Evolutionary conservation across 2,113 vertebrate genomes (phyloP).

Genomic region (Irena cyanogastra): DNA sequence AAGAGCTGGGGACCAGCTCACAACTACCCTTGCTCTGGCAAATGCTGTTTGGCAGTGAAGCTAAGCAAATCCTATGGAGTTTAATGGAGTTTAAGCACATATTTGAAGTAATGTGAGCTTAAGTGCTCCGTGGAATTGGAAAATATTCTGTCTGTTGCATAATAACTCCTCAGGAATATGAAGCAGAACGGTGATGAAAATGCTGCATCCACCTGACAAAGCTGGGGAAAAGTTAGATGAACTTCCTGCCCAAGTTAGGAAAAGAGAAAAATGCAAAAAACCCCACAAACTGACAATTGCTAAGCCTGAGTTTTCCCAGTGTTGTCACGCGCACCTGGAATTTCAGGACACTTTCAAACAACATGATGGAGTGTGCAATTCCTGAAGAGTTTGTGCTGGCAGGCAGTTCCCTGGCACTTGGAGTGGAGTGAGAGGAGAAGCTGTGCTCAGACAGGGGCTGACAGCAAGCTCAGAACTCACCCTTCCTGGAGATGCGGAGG

Average conservation of each 20-base stretch:
- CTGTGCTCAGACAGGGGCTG: background rate
- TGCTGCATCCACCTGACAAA: background rate
- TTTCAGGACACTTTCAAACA: background rate
- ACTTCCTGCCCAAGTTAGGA: background rate
- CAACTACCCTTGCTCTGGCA: background rate
- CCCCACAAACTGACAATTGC: background rate
- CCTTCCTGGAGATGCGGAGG: constrained; percentile 34
- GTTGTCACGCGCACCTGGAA: background rate
- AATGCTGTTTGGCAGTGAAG: background rate
- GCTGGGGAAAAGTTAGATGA: background rate
- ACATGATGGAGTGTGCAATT: accelerated
- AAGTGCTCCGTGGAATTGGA: background rate
- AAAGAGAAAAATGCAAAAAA: background rate
- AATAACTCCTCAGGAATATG: background rate
- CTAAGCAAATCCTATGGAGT: background rate
- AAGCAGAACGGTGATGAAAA: background rate
- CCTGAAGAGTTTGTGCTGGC: background rate
- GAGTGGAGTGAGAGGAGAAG: background rate
- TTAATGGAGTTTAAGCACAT: background rate
- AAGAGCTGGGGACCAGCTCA: background rate
- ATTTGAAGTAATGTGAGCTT: background rate
- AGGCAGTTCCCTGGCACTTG: background rate
- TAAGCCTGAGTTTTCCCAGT: background rate
- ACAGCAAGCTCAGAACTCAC: constrained; percentile 22
- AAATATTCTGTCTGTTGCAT: background rate